Evolutionary conservation across 2,113 vertebrate genomes (phyloP).

Genomic region (Suncus etruscus): DNA sequence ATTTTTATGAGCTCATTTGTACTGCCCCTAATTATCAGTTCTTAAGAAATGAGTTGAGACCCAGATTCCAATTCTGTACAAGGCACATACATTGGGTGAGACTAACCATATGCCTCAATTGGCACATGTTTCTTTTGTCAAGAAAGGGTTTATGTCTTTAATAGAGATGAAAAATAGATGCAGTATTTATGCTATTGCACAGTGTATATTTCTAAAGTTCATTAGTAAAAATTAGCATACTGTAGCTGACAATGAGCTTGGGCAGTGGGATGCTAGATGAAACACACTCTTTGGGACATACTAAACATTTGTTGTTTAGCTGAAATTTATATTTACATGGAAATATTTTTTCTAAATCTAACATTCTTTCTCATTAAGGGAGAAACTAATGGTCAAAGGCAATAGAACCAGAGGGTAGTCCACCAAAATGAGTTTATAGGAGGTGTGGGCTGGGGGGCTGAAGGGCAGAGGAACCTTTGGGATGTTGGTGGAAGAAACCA

Average conservation of each 20-base stretch:
- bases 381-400: too few relatives aligned
- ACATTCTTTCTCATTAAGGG: background rate
- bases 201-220: constrained; percentile 51
- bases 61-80: constrained; percentile 76
- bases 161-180: constrained; percentile 66
- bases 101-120: constrained; percentile 78
- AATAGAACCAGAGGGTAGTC: too few relatives aligned
- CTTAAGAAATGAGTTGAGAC: constrained; percentile 72
- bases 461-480: too few relatives aligned
- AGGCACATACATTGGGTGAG: constrained; percentile 76
- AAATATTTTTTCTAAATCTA: background rate
- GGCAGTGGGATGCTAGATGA: background rate
- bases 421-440: too few relatives aligned
- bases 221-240: constrained; percentile 43
- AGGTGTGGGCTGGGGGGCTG: too few relatives aligned
- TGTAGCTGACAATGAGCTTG: constrained; percentile 1
- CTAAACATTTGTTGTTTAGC: constrained; percentile 37
- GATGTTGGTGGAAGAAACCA: too few relatives aligned
- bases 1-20: constrained; percentile 70
- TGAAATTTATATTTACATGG: constrained; percentile 48
- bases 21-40: constrained; percentile 77
- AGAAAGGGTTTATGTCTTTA: constrained; percentile 71
- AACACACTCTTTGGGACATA: constrained; percentile 11
- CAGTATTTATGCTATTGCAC: constrained; percentile 50
- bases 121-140: constrained; percentile 72